Conservation (phyloP, 2,797 vertebrate species). For the Tiaroga cobitis region DNA sequence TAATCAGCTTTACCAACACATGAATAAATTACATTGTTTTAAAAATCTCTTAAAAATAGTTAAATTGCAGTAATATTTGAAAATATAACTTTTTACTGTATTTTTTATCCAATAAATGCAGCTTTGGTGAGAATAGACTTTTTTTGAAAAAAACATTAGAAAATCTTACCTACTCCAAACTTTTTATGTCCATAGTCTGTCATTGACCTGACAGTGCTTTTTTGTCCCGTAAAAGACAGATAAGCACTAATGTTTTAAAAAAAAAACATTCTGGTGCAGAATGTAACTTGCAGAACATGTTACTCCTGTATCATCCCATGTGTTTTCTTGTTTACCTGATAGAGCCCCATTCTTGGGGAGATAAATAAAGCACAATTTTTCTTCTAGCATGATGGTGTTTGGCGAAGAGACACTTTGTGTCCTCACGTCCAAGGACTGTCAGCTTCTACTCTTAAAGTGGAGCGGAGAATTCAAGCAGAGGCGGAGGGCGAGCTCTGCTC, state of each 20-base stretch:
- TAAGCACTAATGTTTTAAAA: not conserved
- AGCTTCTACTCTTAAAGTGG: constrained; percentile 59
- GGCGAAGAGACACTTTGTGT: constrained; percentile 41
- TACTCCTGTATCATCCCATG: not conserved
- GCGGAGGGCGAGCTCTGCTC: constrained; percentile 46
- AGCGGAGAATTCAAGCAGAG: constrained; percentile 57
- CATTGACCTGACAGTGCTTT: not conserved
- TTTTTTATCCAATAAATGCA: not conserved
- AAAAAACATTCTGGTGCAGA: not conserved
- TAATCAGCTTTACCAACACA: not conserved
- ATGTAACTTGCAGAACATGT: constrained; percentile 10
- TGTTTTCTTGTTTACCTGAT: constrained; percentile 40
- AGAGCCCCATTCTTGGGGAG: constrained; percentile 19
- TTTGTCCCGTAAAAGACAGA: not conserved
- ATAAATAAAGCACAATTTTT: constrained; percentile 28
- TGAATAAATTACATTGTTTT: not conserved
- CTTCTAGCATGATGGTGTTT: constrained; percentile 34
- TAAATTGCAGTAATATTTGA: not conserved
- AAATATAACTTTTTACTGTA: not conserved
- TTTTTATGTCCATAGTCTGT: not conserved
- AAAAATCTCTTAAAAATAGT: not conserved
- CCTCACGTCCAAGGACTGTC: constrained; percentile 50
- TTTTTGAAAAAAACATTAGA: not conserved
- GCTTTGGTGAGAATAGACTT: not conserved
- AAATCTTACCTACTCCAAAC: not conserved